Base-by-base conservation (phyloP, 2,888 invertebrate genomes). In the Artemia sp. region DNA sequence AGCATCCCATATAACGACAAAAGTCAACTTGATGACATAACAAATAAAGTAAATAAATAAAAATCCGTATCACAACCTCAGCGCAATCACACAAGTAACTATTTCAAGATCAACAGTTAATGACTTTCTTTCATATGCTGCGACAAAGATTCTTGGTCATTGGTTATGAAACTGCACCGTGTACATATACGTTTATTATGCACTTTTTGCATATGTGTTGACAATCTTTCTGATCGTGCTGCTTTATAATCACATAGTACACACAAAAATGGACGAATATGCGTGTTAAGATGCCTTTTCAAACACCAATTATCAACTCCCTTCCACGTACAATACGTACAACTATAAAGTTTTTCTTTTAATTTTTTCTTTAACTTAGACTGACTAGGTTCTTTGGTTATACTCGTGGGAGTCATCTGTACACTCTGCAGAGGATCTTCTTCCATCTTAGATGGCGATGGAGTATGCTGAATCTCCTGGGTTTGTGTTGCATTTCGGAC, bases 291-390 rank as follows among this genome's bases (percentile, higher is more conserved):
- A 78, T 93, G 92, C 67, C 92, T 84, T 79, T 92, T 92, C 72
- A 92, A 82, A 76, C 92, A 92, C 92, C 92, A 93, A 78, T 92
- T 92, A 80, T 92, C 92, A 70, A 89, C 90, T 38, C 92, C 92
- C 58, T 89, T 88, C 92, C 92, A 92, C 38, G 91, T 84, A 79
- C 92, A 93, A 78, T 90, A 92, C 78, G 89, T 88, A 80, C 92
- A 92, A 74, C 88, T 86, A 80, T 88, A 89, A 74, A 88, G 84
- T 75, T 86, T 85, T 77, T 86, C 86, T 68, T 85, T 83, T 51
- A 72, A 71, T 70, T 76, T 76, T 79, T 81, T 85, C 78, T 76
- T 75, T 38, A 38, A 6, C 73, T 77, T 76, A 72, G 73, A 19
- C 64, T n/a, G 64, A 58, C 64, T 58, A 19, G 64, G n/a, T 58